phyloP scores from a whole-genome alignment of 2,797 vertebrate genomes.

The Xenentodon cancila region DNA sequence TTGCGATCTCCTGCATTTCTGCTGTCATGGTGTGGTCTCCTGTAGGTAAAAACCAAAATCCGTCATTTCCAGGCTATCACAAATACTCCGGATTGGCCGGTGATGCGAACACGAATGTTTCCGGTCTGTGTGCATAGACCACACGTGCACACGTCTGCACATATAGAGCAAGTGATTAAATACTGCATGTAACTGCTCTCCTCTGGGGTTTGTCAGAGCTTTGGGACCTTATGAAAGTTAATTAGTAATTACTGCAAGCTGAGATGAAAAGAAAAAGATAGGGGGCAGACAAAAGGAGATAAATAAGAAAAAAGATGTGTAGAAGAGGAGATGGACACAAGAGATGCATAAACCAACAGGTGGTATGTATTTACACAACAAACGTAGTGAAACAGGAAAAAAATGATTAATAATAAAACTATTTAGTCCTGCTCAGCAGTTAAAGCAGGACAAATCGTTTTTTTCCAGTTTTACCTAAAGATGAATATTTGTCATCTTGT shows the following conservation, averaged over 20 bases:
- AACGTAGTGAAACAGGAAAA: too few species aligned
- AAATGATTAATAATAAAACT: too few species aligned
- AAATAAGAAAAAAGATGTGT: neutral
- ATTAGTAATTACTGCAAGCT: constrained; percentile 67
- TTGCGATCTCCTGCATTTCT: constrained; percentile 92
- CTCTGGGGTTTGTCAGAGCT: constrained; percentile 36
- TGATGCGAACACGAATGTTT: neutral
- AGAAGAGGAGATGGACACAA: neutral
- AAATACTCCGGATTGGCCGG: neutral
- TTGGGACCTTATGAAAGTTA: constrained; percentile 62
- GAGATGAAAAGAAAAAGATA: constrained; percentile 44
- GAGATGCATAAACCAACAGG: neutral
- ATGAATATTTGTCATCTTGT: too few species aligned
- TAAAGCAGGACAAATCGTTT: too few species aligned
- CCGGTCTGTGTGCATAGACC: neutral
- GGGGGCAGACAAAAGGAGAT: constrained; percentile 20
- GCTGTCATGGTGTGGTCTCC: constrained; percentile 85
- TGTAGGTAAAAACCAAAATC: constrained; percentile 34
- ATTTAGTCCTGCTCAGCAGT: too few species aligned
- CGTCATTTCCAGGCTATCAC: neutral
- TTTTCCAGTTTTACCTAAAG: too few species aligned
- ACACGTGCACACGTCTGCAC: constrained; percentile 2
- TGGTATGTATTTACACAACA: too few species aligned
- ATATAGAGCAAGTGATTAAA: constrained; percentile 40
- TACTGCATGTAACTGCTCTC: constrained; percentile 30